These are phyloP conservation scores for Vannuccia rotundouncinata DNA, from an alignment of 2,888 invertebrate species.

Conservation along the genomic window DNA sequence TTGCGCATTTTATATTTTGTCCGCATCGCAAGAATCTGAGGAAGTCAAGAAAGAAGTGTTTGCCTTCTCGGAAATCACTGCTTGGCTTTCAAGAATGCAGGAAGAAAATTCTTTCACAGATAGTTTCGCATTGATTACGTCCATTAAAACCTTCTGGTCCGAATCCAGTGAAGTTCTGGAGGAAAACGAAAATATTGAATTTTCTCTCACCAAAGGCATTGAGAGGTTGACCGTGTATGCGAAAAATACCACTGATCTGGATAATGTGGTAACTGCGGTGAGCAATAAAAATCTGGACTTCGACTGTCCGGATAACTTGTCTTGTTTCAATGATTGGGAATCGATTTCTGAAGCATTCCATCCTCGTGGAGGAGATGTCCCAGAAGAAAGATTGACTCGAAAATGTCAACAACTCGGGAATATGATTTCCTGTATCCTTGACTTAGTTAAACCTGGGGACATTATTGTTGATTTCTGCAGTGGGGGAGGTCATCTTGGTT, in stretches of 20 bases:
- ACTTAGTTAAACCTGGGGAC: conserved; percentile 64
- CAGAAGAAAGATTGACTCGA: conserved; percentile 66
- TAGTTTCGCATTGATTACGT: background rate
- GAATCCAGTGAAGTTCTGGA: background rate
- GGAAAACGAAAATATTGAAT: background rate
- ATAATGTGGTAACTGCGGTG: background rate
- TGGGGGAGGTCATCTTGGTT: conserved; percentile 85
- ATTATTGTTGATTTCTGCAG: conserved; percentile 86
- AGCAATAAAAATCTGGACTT: background rate
- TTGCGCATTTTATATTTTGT: conserved; percentile 15
- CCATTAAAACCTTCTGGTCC: background rate
- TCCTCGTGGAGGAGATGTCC: conserved; percentile 61
- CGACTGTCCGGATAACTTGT: background rate
- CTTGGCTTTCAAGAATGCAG: conserved; percentile 29
- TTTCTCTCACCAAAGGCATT: conserved; percentile 6
- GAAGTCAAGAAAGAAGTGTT: background rate
- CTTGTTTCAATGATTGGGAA: conserved; percentile 29
- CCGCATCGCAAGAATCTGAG: background rate
- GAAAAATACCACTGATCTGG: conserved; percentile 13
- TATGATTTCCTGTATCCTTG: conserved; percentile 69
- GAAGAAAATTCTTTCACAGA: background rate
- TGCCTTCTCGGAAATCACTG: background rate
- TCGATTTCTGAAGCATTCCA: conserved; percentile 18
- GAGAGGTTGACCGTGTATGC: background rate
- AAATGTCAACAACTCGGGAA: conserved; percentile 82